Evolutionary conservation across 2,888 invertebrate species (phyloP).

Genomic region (Anticlea derivata): DNA sequence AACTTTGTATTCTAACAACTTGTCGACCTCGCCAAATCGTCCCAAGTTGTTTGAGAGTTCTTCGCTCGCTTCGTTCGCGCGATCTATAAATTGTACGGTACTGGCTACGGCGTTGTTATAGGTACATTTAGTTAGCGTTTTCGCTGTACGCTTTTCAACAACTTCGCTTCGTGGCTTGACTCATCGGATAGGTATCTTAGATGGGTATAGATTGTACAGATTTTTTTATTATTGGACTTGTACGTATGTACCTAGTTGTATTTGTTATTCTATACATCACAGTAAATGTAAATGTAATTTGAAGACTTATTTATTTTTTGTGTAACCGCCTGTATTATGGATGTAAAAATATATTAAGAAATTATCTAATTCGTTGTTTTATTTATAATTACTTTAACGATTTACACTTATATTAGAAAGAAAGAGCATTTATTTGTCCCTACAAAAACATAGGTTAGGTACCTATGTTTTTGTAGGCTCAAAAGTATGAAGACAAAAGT

Average conservation of each 20-base stretch:
- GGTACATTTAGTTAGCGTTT: neutral
- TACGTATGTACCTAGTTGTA: slow-evolving; percentile 28
- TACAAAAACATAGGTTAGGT: too few species aligned
- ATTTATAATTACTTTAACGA: slow-evolving; percentile 30
- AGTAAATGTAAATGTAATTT: slow-evolving; percentile 52
- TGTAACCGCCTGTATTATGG: slow-evolving; percentile 83
- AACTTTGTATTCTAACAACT: too few species aligned
- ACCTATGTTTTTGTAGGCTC: too few species aligned
- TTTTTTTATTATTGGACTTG: slow-evolving; percentile 32
- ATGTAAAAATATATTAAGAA: slow-evolving; percentile 81
- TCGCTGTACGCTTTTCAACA: neutral
- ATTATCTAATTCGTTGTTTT: slow-evolving; percentile 58
- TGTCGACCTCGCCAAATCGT: too few species aligned
- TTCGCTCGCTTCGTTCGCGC: too few species aligned
- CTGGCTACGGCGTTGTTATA: too few species aligned
- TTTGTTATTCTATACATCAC: slow-evolving; percentile 51
- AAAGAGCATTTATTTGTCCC: too few species aligned
- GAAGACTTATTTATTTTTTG: slow-evolving; percentile 77
- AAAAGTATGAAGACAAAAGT: too few species aligned
- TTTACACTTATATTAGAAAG: too few species aligned
- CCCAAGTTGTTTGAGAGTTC: too few species aligned
- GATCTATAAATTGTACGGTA: too few species aligned
- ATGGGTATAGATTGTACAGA: slow-evolving; percentile 12
- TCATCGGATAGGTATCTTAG: neutral
- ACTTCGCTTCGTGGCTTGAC: neutral